phyloP scores from a whole-genome alignment of 2,797 vertebrate species.

The Mallotus villosus region DNA sequence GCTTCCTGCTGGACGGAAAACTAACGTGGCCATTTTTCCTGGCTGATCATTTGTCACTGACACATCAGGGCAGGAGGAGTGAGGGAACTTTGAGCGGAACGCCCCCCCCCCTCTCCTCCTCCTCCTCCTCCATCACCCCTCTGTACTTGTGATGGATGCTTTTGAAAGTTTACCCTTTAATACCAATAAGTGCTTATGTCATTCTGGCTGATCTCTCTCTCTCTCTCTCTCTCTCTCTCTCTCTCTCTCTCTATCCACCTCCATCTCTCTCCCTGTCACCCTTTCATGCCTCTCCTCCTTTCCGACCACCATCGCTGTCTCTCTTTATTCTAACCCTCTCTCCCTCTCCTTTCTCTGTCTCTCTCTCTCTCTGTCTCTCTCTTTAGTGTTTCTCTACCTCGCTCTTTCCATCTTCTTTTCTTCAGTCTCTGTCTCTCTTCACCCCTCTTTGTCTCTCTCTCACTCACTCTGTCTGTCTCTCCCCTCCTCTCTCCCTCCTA shows the following conservation, averaged over 20 bases:
- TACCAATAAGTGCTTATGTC: slow-evolving; percentile 74
- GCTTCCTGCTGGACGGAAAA: slow-evolving; percentile 34
- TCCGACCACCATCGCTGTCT: no score
- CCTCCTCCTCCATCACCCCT: slow-evolving; percentile 38
- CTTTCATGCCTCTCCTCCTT: not conserved
- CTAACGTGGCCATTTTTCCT: slow-evolving; percentile 51
- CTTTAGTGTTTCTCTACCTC: no score
- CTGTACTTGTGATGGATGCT: slow-evolving; percentile 62
- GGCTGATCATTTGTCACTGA: slow-evolving; percentile 62
- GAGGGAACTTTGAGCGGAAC: slow-evolving; percentile 52
- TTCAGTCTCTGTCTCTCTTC: not conserved
- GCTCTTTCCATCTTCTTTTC: not conserved
- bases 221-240: slow-evolving; percentile 44
- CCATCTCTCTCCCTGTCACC: not conserved
- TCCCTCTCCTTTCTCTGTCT: not conserved
- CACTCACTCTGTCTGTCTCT: not conserved
- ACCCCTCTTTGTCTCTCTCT: not conserved
- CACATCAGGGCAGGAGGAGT: slow-evolving; percentile 60
- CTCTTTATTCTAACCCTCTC: no score
- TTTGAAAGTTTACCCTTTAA: slow-evolving; percentile 73
- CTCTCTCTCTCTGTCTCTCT: no score
- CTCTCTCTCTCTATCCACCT: slow-evolving; percentile 16
- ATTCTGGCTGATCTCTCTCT: slow-evolving; percentile 30
- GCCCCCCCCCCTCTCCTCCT: no score
- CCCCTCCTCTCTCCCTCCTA: not conserved